Conservation (phyloP, 2,888 invertebrate genomes). For the Drosophila meridionalis region DNA sequence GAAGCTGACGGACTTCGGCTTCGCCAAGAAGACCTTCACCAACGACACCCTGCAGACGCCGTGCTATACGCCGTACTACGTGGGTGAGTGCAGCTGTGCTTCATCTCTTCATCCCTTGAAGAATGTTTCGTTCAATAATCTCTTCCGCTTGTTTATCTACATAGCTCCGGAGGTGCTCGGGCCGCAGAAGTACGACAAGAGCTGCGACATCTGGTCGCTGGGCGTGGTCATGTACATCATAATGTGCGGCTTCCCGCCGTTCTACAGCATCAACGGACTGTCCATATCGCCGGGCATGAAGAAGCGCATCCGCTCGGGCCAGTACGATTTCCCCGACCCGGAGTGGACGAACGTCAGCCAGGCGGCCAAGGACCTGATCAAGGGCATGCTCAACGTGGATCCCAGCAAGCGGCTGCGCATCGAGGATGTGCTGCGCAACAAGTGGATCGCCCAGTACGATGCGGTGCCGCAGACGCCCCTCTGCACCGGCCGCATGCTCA, state of each 20-base stretch:
- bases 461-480: slow-evolving; percentile 98
- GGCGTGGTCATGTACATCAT: slow-evolving; percentile 99
- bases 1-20: slow-evolving; percentile 99
- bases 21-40: slow-evolving; percentile 96
- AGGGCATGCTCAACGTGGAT: slow-evolving; percentile 97
- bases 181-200: slow-evolving; percentile 98
- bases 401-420: slow-evolving; percentile 95
- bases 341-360: slow-evolving; percentile 98
- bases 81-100: slow-evolving; percentile 87
- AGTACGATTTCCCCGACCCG: slow-evolving; percentile 98
- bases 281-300: slow-evolving; percentile 99
- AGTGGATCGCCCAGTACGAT: slow-evolving; percentile 93
- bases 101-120: neutral
- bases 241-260: slow-evolving; percentile 99
- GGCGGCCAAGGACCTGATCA: slow-evolving; percentile 98
- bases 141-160: neutral
- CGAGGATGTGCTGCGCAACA: slow-evolving; percentile 94
- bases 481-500: slow-evolving; percentile 94
- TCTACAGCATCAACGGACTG: slow-evolving; percentile 98
- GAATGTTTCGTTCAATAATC: neutral
- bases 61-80: slow-evolving; percentile 99
- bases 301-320: slow-evolving; percentile 93
- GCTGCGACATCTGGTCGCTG: slow-evolving; percentile 99
- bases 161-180: slow-evolving; percentile 92
- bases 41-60: slow-evolving; percentile 97